Base-by-base conservation (phyloP, 2,797 vertebrate genomes). In the Halcyon leucocephala region DNA sequence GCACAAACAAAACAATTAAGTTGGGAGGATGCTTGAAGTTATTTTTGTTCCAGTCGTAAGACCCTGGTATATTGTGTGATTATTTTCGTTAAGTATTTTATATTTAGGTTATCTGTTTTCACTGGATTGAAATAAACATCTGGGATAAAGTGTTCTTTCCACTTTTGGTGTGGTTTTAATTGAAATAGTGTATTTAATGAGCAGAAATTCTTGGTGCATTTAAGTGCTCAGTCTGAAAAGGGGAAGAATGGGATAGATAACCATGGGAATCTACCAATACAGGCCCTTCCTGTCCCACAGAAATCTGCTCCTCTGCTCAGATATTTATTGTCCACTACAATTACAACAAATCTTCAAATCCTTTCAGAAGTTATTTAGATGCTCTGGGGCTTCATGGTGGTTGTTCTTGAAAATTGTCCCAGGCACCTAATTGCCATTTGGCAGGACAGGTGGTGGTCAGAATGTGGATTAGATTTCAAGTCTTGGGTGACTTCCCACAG, bases 341-440 rank as follows among this genome's bases (percentile, higher is more conserved):
- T 95, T 76, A 48, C 4, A 5, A 22, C 49, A 93, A 86, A 86
- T 84, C 54, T 88, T 94, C 90, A 69, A 85, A 95, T 74, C 70
- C 82, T 62, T 61, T 86, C 79, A 81, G 58, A 78, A 57, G 22
- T 64, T 91, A n/a, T 89, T 95, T 78, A 37, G 65, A 35, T 81
- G 65, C 37, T 79, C 76, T 77, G 19, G 37, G 52, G 67, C 31
- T 55, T 89, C 52, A 55, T 73, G 46, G 46, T 29, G 20, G 17
- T 79, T 86, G 61, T 67, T 86, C 72, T 67, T 25, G 77, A 89
- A 85, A 76, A 81, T 66, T 39, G 52, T 89, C 69, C 64, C 57
- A 85, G 67, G 19, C 76, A 91, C 91, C 61, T 74, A 17, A 83
- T 95, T 90, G 91, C 69, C 55, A 35, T 83, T 82, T 91, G 78